Base-by-base conservation (phyloP, 2,888 invertebrate genomes). In the Tineola bisselliella region DNA sequence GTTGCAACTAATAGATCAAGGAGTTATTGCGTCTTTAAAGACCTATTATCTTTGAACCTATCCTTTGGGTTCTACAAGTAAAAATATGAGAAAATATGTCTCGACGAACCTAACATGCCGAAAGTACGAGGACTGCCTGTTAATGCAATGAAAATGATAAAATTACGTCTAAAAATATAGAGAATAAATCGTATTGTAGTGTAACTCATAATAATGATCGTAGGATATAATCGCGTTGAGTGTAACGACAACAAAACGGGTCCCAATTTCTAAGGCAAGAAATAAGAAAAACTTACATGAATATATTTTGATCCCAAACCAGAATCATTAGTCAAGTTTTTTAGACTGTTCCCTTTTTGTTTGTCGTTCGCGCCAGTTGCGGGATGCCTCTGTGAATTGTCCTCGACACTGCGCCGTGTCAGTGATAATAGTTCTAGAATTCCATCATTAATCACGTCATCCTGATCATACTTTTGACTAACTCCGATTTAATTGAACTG, bases 271-370 rank as follows among this genome's bases (percentile, higher is more conserved):
- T 33, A 58, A 33, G 58, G 33, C 58, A 13, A 31, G 19, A 54
- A 69, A 67, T 78, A 82, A 80, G 81, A 81, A 82, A 80, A 82
- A 81, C 79, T 74, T 71, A 72, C 75, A 84, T 84, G 86, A 84
- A 86, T 86, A 80, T 84, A 38, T 48, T 48, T 82, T 82, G 84
- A 84, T 84, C 75, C 76, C 70, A 79, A 81, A 84, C 84, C 80
- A 82, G 79, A 83, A 81, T 84, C 87, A 86, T 87, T 87, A 86
- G 84, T 87, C 84, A 86, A 81, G 69, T 79, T 86, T 81, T 84
- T 86, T 83, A 79, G 54, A 17, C 18, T 10, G 56, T 25, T 43
- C 56, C 57, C 48, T 58, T 44, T 44, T 56, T 61, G 43, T 67
- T 74, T 73, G 15, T 33, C 58, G 30, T 76, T 75, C 81, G 75